phyloP scores from a whole-genome alignment of 2,113 vertebrate genomes.

The Plecotus auritus region DNA sequence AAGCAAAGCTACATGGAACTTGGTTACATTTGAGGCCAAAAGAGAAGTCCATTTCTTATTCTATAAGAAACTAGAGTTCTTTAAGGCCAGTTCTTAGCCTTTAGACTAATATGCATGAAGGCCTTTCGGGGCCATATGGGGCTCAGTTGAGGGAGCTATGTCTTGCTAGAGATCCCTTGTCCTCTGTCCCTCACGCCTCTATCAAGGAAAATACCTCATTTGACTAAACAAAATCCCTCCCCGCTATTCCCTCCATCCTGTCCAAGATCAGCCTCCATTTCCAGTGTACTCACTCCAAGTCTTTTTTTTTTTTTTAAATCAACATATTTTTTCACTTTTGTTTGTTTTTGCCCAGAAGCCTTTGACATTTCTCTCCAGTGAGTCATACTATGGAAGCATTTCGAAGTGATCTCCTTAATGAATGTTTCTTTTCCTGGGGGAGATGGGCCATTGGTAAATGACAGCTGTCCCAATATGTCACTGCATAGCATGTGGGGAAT shows the following conservation, averaged over 20 bases:
- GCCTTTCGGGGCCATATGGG: not conserved
- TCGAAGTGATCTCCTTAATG: conserved; percentile 42
- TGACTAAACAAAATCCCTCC: not conserved
- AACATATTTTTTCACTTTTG: not conserved
- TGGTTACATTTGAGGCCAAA: not conserved
- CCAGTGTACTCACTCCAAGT: not conserved
- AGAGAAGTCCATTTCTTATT: not conserved
- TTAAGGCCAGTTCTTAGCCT: not conserved
- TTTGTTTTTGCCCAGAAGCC: conserved; percentile 44
- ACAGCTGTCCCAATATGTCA: not conserved
- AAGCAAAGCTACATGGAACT: not conserved
- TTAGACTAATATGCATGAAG: not conserved
- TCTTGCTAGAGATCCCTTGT: not conserved
- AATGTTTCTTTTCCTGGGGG: conserved; percentile 3
- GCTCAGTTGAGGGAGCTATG: not conserved
- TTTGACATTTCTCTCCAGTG: conserved; percentile 35
- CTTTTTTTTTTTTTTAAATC: not conserved
- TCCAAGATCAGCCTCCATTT: not conserved
- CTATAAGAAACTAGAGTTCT: not conserved
- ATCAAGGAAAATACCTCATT: not conserved
- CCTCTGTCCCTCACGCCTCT: not conserved
- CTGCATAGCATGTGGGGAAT: not conserved
- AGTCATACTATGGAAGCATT: conserved; percentile 39
- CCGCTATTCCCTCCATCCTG: too few relatives aligned
- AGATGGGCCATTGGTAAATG: not conserved